Base-by-base conservation (phyloP, 2,797 vertebrate genomes). In the Clamator glandarius region DNA sequence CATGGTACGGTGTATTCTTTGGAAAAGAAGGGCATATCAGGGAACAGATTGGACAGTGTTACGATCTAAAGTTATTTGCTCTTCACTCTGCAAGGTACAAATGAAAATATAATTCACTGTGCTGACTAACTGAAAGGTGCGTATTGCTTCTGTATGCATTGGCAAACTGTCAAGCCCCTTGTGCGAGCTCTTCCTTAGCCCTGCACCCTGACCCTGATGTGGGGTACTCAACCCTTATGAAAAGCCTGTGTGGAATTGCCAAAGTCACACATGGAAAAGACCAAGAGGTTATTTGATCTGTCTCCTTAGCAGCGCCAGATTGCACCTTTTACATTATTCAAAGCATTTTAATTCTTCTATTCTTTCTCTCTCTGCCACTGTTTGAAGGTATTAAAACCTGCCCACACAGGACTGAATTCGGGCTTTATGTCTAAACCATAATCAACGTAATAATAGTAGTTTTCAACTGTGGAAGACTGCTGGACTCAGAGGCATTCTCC, bases 1-100 rank as follows among this genome's bases (percentile, higher is more conserved):
- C 85, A 77, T 50, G 33, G 95, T 92, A 96, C 93, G 24, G 74
- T 77, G 85, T 96, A 97, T 97, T 96, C 95, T 94, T 95, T 93
- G 95, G 92, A 94, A 94, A 88, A 94, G 63, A 39, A 94, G 61
- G 80, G 92, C 44, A 58, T 92, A 86, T 51, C 41, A 77, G 63
- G 85, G 91, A 96, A 95, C 84, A 96, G 82, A 92, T 80, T 90
- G 83, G 89, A 93, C 93, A 92, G 89, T 61, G 87, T 95, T 92
- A 94, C 3, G 88, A 66, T 55, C 50, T 70, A 36, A 94, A 95
- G 42, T 96, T 94, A 93, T 92, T 92, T 90, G 80, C 83, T 92
- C 33, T 82, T 96, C 74, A 67, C 16, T 93, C 63, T 50, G 31
- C 41, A 67, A 90, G 74, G 87, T 93, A 90, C 87, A 94, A 35